Conservation (phyloP, 2,113 vertebrate genomes). For the Tragelaphus imberbis region DNA sequence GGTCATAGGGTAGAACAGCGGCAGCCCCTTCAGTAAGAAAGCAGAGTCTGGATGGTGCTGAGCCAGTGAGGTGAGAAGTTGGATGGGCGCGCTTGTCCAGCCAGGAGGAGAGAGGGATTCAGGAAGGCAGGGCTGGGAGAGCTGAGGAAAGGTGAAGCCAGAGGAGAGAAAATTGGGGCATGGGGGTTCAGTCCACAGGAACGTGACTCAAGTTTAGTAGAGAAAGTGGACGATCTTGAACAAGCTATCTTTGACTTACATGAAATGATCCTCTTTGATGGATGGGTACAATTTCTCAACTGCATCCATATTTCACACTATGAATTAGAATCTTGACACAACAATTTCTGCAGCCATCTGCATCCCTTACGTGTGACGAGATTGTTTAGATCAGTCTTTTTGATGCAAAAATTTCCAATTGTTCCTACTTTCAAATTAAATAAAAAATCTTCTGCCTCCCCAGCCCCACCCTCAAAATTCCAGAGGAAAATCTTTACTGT, state of each 20-base stretch:
- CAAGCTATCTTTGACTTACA: not conserved
- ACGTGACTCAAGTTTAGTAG: not conserved
- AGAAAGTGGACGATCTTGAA: not conserved
- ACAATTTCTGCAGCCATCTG: not conserved
- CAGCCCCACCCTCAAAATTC: not conserved
- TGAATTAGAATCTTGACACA: not conserved
- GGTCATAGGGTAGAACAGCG: not conserved
- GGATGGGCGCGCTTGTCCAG: not conserved
- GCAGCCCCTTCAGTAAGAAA: not conserved
- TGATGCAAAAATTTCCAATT: not conserved
- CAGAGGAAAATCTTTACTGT: not conserved
- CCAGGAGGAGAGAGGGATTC: not conserved
- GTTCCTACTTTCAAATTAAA: not conserved
- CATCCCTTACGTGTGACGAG: not conserved
- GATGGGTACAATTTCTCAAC: not conserved
- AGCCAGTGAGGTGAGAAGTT: not conserved
- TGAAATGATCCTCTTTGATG: not conserved
- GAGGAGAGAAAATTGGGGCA: not conserved
- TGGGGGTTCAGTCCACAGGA: not conserved
- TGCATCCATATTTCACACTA: not conserved
- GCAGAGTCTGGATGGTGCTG: not conserved
- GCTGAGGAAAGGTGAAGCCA: not conserved
- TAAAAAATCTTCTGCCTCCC: not conserved
- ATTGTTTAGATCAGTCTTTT: not conserved
- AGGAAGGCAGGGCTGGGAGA: not conserved